Conservation (phyloP, 2,113 vertebrate species). For the Rhinolophus ferrumequinum region DNA sequence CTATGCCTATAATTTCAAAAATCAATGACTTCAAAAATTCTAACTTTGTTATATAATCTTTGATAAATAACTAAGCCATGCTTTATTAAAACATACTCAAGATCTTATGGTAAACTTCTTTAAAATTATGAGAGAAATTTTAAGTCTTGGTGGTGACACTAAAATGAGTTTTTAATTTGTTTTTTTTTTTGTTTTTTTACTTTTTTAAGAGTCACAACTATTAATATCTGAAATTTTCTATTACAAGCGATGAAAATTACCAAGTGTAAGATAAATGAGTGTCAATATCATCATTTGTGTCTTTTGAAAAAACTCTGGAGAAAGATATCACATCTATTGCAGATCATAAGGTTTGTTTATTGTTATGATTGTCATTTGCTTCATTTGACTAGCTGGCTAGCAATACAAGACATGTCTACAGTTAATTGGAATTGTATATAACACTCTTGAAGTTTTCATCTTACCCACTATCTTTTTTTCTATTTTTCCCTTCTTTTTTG, state of each 20-base stretch:
- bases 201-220: neutral
- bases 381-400: neutral
- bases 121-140: constrained; percentile 8
- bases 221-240: neutral
- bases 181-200: neutral
- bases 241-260: neutral
- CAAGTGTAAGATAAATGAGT: neutral
- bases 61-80: neutral
- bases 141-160: neutral
- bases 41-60: neutral
- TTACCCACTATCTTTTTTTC: neutral
- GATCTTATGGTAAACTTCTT: neutral
- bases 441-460: neutral
- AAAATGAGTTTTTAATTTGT: neutral
- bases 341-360: neutral
- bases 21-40: neutral
- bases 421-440: neutral
- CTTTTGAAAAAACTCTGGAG: neutral
- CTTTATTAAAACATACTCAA: neutral
- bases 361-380: neutral
- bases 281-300: neutral
- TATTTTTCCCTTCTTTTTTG: neutral
- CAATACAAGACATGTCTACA: neutral
- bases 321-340: neutral
- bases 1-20: neutral